phyloP scores from a whole-genome alignment of 2,113 vertebrate species.

The Cichladusa arquata region DNA sequence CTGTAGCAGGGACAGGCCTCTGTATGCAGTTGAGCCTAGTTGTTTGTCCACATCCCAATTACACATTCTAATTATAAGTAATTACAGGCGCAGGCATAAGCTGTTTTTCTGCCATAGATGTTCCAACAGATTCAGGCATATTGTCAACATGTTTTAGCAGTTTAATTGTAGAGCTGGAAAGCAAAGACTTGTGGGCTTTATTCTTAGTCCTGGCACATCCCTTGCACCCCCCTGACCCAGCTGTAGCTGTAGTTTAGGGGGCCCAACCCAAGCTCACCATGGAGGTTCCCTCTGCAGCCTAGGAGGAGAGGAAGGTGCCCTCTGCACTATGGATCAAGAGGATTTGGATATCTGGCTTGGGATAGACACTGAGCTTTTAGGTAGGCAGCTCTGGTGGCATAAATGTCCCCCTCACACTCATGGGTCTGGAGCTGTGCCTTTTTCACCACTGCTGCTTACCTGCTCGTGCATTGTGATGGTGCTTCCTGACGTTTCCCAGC shows the following conservation, averaged over 20 bases:
- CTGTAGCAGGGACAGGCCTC: not conserved
- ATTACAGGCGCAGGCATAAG: not conserved
- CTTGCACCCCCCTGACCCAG: not conserved
- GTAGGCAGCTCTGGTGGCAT: not conserved
- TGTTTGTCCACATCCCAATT: conserved; percentile 18
- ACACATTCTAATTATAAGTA: conserved; percentile 22
- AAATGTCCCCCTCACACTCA: not conserved
- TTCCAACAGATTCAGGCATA: conserved; percentile 33
- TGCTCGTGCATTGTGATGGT: not conserved
- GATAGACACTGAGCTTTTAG: not conserved
- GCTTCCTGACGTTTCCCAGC: not conserved
- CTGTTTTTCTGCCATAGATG: not conserved
- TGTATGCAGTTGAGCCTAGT: not conserved
- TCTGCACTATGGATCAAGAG: not conserved
- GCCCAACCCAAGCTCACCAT: not conserved
- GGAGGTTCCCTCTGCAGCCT: not conserved
- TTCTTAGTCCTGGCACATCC: not conserved
- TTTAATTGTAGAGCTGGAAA: conserved; percentile 35
- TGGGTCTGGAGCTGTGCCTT: not conserved
- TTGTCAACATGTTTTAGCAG: conserved; percentile 27
- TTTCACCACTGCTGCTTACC: not conserved
- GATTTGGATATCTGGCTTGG: not conserved
- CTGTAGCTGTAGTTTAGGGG: not conserved
- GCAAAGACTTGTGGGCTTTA: conserved; percentile 4
- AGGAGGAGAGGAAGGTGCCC: not conserved